Percentiles rank a stretch among this genome's conserved stretches.
Conservation (phyloP, 2,888 invertebrate genomes). For the Laothoe populi region DNA sequence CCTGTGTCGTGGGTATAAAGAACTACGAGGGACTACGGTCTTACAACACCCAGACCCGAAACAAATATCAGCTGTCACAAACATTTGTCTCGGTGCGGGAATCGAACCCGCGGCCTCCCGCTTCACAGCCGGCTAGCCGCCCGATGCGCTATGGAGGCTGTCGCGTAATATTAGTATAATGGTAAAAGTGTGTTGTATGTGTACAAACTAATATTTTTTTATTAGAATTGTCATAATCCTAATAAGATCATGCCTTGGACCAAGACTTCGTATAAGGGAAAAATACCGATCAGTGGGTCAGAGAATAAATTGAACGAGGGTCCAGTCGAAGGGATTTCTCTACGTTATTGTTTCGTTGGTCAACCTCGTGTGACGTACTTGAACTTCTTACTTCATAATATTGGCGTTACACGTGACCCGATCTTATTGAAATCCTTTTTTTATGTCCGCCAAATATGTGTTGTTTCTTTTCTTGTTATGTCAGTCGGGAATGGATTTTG, state of each 20-base stretch:
- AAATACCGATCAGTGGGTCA: constrained; percentile 38
- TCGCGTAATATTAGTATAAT: no score
- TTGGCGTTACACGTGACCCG: not conserved
- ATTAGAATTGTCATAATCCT: not conserved
- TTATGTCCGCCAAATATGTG: not conserved
- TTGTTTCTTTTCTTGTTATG: not conserved
- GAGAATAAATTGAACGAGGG: constrained; percentile 43
- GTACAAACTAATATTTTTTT: no score
- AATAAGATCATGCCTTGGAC: constrained; percentile 28
- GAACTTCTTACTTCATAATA: constrained; percentile 16
- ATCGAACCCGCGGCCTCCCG: no score
- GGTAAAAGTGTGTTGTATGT: no score
- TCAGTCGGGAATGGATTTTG: not conserved
- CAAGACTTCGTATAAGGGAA: constrained; percentile 38
- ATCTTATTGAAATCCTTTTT: constrained; percentile 18
- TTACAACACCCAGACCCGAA: no score
- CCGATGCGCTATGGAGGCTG: no score
- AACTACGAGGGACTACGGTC: no score
- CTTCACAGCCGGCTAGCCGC: no score
- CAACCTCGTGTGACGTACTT: constrained; percentile 18
- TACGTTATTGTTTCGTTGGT: constrained; percentile 42
- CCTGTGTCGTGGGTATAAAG: no score
- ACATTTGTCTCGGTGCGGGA: no score
- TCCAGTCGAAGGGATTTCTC: constrained; percentile 27
- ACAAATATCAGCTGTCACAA: no score